These are phyloP conservation scores for Chirona hameri DNA, from an alignment of 2,888 invertebrate species.

Conservation along the genomic window DNA sequence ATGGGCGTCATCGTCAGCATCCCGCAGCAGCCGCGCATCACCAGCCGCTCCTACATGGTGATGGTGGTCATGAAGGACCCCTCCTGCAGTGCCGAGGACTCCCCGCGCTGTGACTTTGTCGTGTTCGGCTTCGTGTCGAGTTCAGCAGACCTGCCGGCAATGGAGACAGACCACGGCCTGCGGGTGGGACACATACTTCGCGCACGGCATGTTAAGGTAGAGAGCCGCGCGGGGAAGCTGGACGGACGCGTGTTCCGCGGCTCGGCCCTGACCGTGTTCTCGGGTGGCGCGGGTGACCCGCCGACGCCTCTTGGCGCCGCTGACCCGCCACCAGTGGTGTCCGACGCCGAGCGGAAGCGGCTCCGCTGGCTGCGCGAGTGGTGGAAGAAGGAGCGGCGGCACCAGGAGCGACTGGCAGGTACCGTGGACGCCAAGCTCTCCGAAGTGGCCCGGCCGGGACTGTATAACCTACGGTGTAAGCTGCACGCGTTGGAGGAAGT, in stretches of 20 bases:
- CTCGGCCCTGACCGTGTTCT: neutral
- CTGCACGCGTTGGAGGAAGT: neutral
- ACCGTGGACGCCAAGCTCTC: neutral
- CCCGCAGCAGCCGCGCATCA: neutral
- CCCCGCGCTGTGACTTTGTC: neutral
- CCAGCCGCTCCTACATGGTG: neutral
- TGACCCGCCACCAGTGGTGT: neutral
- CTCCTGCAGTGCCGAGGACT: neutral
- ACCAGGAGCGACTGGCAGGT: neutral
- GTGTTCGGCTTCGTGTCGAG: neutral
- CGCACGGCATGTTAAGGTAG: neutral
- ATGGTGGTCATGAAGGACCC: conserved; percentile 10
- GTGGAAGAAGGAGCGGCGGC: neutral
- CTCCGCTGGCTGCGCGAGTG: neutral
- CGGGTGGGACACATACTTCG: neutral
- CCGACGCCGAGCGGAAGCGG: neutral
- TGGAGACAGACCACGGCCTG: neutral
- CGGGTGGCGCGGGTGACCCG: neutral
- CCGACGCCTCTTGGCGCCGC: neutral
- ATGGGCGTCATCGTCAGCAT: neutral
- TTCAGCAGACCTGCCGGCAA: neutral
- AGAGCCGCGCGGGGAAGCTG: neutral
- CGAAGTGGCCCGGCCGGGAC: neutral
- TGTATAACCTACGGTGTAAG: neutral
- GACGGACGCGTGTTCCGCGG: conserved; percentile 6